Conservation (phyloP, 1,140 invertebrate species). For the Oncopeltus fasciatus region DNA sequence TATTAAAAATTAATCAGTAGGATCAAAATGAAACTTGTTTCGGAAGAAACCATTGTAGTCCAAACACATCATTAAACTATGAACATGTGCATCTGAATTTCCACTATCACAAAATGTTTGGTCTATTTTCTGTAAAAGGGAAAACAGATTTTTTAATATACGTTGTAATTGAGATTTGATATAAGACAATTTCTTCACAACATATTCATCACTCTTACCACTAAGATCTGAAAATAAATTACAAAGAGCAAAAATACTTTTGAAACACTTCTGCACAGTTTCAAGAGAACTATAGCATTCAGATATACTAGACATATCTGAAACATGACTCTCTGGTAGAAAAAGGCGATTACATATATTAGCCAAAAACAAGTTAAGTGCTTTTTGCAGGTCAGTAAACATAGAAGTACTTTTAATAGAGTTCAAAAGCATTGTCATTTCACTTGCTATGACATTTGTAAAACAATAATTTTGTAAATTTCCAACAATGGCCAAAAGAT, state of each 20-base stretch:
- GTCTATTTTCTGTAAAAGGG: conserved; percentile 12
- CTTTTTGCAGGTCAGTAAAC: not conserved
- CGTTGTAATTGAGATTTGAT: not conserved
- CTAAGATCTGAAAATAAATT: not conserved
- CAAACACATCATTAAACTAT: not conserved
- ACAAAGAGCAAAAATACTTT: not conserved
- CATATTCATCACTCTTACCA: not conserved
- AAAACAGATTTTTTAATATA: conserved; percentile 10
- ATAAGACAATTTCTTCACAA: not conserved
- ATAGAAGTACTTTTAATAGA: not conserved
- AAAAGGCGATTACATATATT: not conserved
- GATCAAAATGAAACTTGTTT: not conserved
- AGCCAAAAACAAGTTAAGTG: not conserved
- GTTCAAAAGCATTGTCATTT: not conserved
- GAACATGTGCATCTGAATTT: not conserved
- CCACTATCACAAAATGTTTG: not conserved
- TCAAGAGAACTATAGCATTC: not conserved
- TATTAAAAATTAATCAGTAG: not conserved
- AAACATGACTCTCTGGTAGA: not conserved
- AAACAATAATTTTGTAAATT: conserved; percentile 12
- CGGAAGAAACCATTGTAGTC: not conserved
- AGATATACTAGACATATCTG: not conserved
- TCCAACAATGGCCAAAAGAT: conserved; percentile 5
- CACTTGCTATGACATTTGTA: conserved; percentile 7
- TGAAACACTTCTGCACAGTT: not conserved